These are phyloP conservation scores for Ferrisia virgata DNA, from an alignment of 2,888 invertebrate genomes.

Conservation along the genomic window DNA sequence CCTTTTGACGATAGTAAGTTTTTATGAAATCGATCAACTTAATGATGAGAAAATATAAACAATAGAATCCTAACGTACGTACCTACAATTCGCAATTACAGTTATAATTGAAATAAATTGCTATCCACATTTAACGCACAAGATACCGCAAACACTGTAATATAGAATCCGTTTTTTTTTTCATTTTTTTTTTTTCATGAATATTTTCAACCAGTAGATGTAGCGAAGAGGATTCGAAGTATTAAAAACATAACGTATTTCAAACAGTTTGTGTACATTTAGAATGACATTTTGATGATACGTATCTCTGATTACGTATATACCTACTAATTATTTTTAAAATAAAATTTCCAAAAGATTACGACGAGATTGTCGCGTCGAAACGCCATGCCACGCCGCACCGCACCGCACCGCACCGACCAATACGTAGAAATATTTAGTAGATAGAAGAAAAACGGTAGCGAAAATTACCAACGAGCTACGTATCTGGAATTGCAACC, in stretches of 20 bases:
- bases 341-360: too few relatives aligned
- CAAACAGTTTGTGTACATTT: not conserved
- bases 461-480: not conserved
- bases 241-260: not conserved
- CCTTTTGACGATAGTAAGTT: not conserved
- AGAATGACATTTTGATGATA: not conserved
- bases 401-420: too few relatives aligned
- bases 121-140: not conserved
- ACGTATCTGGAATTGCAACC: too few relatives aligned
- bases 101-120: slow-evolving; percentile 25
- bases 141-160: not conserved
- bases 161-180: not conserved
- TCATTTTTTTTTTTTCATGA: not conserved
- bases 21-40: slow-evolving; percentile 23
- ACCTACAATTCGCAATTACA: slow-evolving; percentile 15
- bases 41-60: slow-evolving; percentile 17
- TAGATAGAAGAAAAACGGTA: not conserved
- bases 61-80: not conserved
- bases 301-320: not conserved
- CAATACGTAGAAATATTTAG: too few relatives aligned
- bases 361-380: too few relatives aligned
- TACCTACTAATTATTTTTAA: not conserved
- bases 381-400: too few relatives aligned
- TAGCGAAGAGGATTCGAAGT: not conserved
- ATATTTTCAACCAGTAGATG: not conserved